These are phyloP conservation scores for Clitarchus hookeri DNA, from an alignment of 2,888 invertebrate species.

Conservation along the genomic window DNA sequence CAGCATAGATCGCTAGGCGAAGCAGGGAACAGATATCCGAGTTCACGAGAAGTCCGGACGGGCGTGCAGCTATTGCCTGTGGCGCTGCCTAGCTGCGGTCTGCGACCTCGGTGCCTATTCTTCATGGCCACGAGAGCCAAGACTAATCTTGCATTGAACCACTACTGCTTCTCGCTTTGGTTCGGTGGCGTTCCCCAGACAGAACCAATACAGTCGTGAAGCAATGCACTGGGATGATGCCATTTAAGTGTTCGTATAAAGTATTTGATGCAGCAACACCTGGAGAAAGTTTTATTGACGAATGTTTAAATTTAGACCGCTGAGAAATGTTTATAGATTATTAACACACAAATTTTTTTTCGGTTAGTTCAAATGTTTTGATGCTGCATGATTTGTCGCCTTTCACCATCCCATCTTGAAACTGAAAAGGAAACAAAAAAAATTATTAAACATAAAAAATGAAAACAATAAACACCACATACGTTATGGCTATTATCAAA, in stretches of 20 bases:
- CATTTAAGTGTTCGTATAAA: background rate
- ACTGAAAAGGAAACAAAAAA: slow-evolving; percentile 35
- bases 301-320: background rate
- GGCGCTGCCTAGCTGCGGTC: slow-evolving; percentile 18
- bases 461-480: background rate
- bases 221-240: background rate
- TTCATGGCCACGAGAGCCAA: slow-evolving; percentile 37
- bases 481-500: background rate
- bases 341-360: background rate
- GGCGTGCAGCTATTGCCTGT: slow-evolving; percentile 20
- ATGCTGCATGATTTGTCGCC: background rate
- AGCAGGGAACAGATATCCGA: slow-evolving; percentile 19
- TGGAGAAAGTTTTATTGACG: background rate
- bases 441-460: background rate
- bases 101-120: slow-evolving; percentile 33
- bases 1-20: slow-evolving; percentile 32
- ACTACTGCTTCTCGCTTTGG: background rate
- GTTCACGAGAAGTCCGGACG: slow-evolving; percentile 37
- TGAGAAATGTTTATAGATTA: background rate
- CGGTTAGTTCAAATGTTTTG: background rate
- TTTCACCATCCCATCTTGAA: slow-evolving; percentile 41
- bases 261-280: background rate
- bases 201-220: background rate
- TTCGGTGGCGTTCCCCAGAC: background rate
- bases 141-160: background rate